These are phyloP conservation scores for Congeria kusceri DNA, from an alignment of 2,888 invertebrate species.

Conservation along the genomic window DNA sequence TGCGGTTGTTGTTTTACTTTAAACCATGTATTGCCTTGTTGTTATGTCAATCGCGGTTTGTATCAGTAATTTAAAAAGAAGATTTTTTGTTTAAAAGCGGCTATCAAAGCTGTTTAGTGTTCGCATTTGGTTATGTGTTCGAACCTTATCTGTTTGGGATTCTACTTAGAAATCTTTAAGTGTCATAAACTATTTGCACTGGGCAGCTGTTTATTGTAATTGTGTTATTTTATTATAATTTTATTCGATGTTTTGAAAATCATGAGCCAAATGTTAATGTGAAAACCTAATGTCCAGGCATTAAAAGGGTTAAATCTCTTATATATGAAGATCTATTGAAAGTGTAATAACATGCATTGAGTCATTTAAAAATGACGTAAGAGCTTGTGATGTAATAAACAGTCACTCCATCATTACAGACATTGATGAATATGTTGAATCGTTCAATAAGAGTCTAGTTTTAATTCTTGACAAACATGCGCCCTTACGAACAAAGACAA, in stretches of 20 bases:
- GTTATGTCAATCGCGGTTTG: too few species aligned
- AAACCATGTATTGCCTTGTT: too few species aligned
- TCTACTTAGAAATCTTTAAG: conserved; percentile 11
- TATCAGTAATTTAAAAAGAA: too few species aligned
- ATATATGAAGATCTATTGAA: too few species aligned
- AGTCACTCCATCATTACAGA: conserved; percentile 3
- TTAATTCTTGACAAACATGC: conserved; percentile 48
- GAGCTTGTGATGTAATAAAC: conserved; percentile 12
- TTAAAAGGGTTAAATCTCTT: too few species aligned
- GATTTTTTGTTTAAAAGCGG: too few species aligned
- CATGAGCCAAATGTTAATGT: conserved; percentile 30
- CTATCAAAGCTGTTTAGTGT: too few species aligned
- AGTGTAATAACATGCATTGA: conserved; percentile 38
- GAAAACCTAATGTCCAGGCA: conserved; percentile 21
- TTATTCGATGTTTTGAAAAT: conserved; percentile 16
- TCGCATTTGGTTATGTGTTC: too few species aligned
- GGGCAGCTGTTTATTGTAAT: too few species aligned
- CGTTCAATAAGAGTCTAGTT: conserved; percentile 11
- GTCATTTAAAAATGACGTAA: conserved; percentile 26
- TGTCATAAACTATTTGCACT: too few species aligned
- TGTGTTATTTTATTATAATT: too few species aligned
- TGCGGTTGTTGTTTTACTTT: too few species aligned
- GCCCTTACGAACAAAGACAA: conserved; percentile 40
- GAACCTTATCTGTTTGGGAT: conserved; percentile 23
- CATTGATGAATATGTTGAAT: conserved; percentile 29